Evolutionary conservation across 2,888 invertebrate genomes (phyloP), one percentile per base, ranked within the genome.

Genomic region (Pherbina coryleti): DNA sequence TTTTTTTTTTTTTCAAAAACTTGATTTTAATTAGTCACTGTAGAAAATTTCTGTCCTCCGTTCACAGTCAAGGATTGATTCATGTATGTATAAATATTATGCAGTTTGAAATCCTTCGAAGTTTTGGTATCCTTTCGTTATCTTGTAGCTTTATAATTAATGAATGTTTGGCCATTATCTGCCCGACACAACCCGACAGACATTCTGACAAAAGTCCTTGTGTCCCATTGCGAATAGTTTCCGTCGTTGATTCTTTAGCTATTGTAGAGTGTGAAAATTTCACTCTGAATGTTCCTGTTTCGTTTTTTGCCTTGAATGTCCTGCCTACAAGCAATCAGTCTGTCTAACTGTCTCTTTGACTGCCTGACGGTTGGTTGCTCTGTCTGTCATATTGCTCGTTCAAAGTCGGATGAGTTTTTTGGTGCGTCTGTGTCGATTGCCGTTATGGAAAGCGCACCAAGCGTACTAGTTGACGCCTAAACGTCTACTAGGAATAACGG

Each of bases 401-500:
- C 81, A 82, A 81, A 75, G 76, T 51, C 81, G 81, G 83, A 78
- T 80, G 76, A 71, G 49, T 62, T 60, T 75, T 57, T 53, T 34
- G 31, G 51, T 49, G 67, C 66, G 75, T 75, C 17, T 25, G 51
- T 34, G 77, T 76, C 78, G 79, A 74, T 72, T 80, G 84, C 84
- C 86, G 88, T 86, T 82, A 85, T 84, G 85, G 84, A 86, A 88
- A 89, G 89, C 89, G 88, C 88, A 89, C 89, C 89, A 89, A 89
- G 89, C 90, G 89, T 89, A 89, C 90, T 90, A 90, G 89, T 90
- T 91, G 89, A 90, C 90, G 89, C 91, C 90, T 89, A 90, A 90
- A 89, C 90, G 90, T 89, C 90, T 89, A 90, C 90, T 89, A 89
- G 88, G 90, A 90, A 89, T 89, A 89, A 87, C 88, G 89, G 86